Base-by-base conservation (phyloP, 1,140 invertebrate genomes). In the Hycleus cichorii region DNA sequence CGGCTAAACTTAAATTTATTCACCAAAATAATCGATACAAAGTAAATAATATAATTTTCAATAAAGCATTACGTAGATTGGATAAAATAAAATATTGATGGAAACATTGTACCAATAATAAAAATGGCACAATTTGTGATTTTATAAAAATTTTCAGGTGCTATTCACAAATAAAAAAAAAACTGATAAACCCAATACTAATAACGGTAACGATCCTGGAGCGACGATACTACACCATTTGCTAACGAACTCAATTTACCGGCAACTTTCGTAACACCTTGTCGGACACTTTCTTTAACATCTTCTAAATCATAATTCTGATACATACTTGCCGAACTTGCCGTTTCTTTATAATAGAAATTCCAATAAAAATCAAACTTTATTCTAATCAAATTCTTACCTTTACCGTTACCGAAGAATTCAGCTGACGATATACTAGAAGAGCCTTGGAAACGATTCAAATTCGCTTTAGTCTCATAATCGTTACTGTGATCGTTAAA, bases 241-340 rank as follows among this genome's bases (percentile, higher is more conserved):
- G 95, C 94, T 57, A 98, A 76, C 57, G 86, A 93, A 65, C 95
- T 97, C 9, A 99, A 75, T 69, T 89, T 88, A 4, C 92, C 95
- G 32, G 96, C 95, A 56, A 98, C 95, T 80, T 95, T 97, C 54
- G 90, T 93, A 38, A 98, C 95, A 52, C 96, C 95, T 75, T 95
- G 90, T 64, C 88, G 85, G 5, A 99, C 93, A 65, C 93, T 94
- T 77, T 99, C 96, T 72, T 91, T 92, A 0, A 99, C 93, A 70
- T 98, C 95, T 62, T 96, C 91, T 47, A 98, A 81, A 77, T 82
- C 89, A 2, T 90, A 88, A 32, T 8, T 86, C 78, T 73, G 40
- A 42, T 77, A 67, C 49, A 73, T 64, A 60, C 68, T 60, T 48
- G 56, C 9, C 46, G 52, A 53, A 3, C 24, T n/a, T 48, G 63